Conservation (phyloP, 2,888 invertebrate species). For the Tholera decimalis region DNA sequence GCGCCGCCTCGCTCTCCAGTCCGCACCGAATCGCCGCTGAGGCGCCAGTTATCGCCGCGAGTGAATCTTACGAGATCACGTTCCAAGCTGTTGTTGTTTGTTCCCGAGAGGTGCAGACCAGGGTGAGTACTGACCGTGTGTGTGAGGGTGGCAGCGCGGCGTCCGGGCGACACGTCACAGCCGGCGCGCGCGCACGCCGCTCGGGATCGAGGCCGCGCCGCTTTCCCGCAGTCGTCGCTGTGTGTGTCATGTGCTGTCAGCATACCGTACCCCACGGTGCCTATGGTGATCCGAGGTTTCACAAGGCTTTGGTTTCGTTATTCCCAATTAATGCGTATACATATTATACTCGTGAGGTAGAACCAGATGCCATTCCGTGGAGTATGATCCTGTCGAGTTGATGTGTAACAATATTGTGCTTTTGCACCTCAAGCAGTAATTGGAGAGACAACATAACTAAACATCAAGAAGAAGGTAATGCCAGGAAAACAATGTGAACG, state of each 20-base stretch:
- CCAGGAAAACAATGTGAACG: slow-evolving; percentile 55
- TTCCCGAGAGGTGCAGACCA: slow-evolving; percentile 42
- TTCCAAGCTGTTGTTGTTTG: slow-evolving; percentile 57
- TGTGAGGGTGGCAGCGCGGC: background rate
- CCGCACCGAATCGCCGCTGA: slow-evolving; percentile 81
- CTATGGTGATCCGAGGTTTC: background rate
- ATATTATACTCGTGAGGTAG: background rate
- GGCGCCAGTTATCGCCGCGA: slow-evolving; percentile 81
- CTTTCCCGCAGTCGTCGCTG: slow-evolving; percentile 73
- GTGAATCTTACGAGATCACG: slow-evolving; percentile 70
- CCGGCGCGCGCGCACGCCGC: slow-evolving; percentile 68
- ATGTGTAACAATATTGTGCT: background rate
- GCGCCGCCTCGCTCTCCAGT: slow-evolving; percentile 75
- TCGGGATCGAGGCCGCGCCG: slow-evolving; percentile 74
- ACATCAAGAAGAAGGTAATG: slow-evolving; percentile 41
- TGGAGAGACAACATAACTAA: slow-evolving; percentile 22
- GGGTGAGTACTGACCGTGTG: slow-evolving; percentile 63
- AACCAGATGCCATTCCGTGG: slow-evolving; percentile 2
- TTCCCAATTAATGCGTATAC: background rate
- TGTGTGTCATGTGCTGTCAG: slow-evolving; percentile 61
- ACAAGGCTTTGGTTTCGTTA: background rate
- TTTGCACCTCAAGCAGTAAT: background rate
- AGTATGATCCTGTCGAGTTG: background rate
- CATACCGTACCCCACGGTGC: slow-evolving; percentile 34
- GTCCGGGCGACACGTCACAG: slow-evolving; percentile 65